phyloP scores from a whole-genome alignment of 2,113 vertebrate genomes.

The Syngnathus floridae region DNA sequence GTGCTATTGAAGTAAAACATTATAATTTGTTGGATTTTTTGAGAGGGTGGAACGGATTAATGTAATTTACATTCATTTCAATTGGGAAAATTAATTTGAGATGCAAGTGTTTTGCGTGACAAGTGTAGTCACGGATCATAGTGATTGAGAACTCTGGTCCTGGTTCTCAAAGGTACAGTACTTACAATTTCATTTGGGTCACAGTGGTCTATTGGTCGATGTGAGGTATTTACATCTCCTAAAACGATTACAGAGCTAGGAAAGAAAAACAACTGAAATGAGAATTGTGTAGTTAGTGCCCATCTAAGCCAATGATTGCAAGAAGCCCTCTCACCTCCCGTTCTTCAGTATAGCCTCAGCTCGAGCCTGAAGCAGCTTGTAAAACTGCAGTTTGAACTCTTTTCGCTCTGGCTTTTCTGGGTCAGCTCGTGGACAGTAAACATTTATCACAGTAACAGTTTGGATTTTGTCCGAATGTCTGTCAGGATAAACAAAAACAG shows the following conservation, averaged over 20 bases:
- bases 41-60: too few relatives aligned
- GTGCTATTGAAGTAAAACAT: too few relatives aligned
- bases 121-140: too few relatives aligned
- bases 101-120: too few relatives aligned
- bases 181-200: slow-evolving; percentile 77
- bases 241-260: slow-evolving; percentile 82
- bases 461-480: slow-evolving; percentile 61
- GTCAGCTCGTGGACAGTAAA: slow-evolving; percentile 84
- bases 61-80: too few relatives aligned
- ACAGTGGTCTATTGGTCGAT: slow-evolving; percentile 81
- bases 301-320: neutral
- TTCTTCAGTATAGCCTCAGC: slow-evolving; percentile 76
- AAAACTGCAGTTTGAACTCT: slow-evolving; percentile 81
- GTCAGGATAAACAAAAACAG: neutral
- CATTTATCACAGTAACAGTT: slow-evolving; percentile 77
- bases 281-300: neutral
- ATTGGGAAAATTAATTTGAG: too few relatives aligned
- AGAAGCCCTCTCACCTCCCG: slow-evolving; percentile 67
- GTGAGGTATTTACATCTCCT: slow-evolving; percentile 85
- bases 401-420: slow-evolving; percentile 78
- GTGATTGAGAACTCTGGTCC: too few relatives aligned
- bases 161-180: slow-evolving; percentile 7
- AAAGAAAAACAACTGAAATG: slow-evolving; percentile 21
- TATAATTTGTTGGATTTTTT: too few relatives aligned
- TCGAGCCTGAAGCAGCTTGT: slow-evolving; percentile 74